A percentile compares a stretch with the other conserved stretches of the same genome.
Evolutionary conservation across 2,888 invertebrate genomes (phyloP).

Genomic region (Pyrrhosoma nymphula): DNA sequence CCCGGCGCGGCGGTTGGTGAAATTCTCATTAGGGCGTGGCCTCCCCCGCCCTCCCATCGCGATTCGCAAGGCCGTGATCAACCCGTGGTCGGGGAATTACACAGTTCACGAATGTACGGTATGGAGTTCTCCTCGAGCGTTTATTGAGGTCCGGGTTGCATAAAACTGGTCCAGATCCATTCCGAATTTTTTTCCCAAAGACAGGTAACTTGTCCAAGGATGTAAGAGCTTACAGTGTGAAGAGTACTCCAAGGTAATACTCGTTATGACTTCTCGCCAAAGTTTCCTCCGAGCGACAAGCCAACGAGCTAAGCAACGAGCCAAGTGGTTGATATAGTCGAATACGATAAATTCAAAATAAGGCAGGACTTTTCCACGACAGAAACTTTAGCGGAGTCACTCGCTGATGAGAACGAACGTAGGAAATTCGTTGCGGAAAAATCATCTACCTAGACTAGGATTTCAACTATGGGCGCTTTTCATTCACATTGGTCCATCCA

Average conservation of each 20-base stretch:
- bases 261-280: too few species aligned
- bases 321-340: too few species aligned
- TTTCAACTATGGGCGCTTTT: too few species aligned
- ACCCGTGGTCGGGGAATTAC: neutral
- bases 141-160: neutral
- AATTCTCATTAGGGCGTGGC: constrained; percentile 8
- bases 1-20: neutral
- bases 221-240: neutral
- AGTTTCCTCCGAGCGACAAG: too few species aligned
- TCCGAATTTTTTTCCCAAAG: neutral
- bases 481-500: too few species aligned
- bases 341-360: too few species aligned
- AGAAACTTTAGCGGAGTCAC: too few species aligned
- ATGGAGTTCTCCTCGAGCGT: neutral
- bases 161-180: neutral
- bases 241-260: neutral
- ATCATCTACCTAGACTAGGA: too few species aligned
- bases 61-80: neutral
- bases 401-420: too few species aligned
- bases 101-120: neutral
- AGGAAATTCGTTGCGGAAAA: too few species aligned
- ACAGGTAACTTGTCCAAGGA: neutral
- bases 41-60: neutral
- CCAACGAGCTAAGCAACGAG: too few species aligned
- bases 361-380: too few species aligned